Percentiles rank a stretch among this genome's conserved stretches.
phyloP scores from a whole-genome alignment of 2,888 invertebrate genomes.

The Scaptomyza parva region DNA sequence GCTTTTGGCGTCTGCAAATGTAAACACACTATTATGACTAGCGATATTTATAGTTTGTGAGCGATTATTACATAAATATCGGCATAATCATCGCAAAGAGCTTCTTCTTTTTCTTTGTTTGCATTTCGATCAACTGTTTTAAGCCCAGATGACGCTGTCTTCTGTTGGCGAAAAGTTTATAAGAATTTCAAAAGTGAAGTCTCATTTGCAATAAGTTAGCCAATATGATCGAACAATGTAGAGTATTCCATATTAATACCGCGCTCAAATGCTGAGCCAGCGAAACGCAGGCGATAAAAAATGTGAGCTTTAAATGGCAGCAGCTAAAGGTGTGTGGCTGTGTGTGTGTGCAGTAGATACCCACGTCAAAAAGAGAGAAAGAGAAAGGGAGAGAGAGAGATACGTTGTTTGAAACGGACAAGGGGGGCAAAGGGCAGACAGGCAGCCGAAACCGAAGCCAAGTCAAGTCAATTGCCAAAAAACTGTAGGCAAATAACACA shows the following conservation, averaged over 20 bases:
- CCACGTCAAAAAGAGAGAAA: background rate
- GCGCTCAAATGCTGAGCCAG: conserved; percentile 57
- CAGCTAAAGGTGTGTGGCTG: conserved; percentile 50
- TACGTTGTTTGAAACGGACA: conserved; percentile 40
- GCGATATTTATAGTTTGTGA: no score
- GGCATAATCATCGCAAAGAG: no score
- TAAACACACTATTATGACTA: no score
- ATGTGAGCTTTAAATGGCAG: conserved; percentile 55
- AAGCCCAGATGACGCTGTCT: no score
- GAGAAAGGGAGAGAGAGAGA: conserved; percentile 9
- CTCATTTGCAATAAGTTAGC: background rate
- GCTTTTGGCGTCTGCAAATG: no score
- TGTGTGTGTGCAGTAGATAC: conserved; percentile 34
- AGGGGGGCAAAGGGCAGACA: conserved; percentile 5
- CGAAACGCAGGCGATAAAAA: conserved; percentile 55
- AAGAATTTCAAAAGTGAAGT: no score
- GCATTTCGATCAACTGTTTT: background rate
- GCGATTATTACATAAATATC: no score
- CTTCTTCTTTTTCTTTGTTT: background rate
- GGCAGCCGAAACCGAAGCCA: background rate
- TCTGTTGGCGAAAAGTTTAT: no score
- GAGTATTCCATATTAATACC: conserved; percentile 55
- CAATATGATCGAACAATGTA: conserved; percentile 10
- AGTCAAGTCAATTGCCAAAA: conserved; percentile 28
- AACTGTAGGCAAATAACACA: conserved; percentile 46